Conservation (phyloP, 2,113 vertebrate species). For the Protobothrops flavoviridis region DNA sequence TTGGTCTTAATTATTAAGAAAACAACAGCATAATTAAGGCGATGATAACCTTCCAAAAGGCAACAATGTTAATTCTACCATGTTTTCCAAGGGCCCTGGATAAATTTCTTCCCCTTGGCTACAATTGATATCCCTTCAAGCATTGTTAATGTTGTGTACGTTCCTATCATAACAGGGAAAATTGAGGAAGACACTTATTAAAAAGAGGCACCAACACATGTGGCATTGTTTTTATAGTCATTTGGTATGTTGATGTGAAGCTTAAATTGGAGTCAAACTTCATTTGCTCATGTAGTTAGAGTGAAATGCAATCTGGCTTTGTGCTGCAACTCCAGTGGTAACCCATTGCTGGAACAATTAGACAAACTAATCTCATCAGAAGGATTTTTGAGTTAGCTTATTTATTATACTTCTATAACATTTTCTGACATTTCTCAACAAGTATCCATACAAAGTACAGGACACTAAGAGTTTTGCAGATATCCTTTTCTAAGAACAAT, state of each 20-base stretch:
- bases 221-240: constrained; percentile 80
- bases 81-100: constrained; percentile 49
- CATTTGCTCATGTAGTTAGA: constrained; percentile 76
- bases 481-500: constrained; percentile 23
- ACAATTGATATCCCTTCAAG: constrained; percentile 70
- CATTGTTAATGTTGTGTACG: constrained; percentile 67
- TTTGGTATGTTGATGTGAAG: constrained; percentile 79
- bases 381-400: constrained; percentile 62
- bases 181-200: constrained; percentile 85
- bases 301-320: constrained; percentile 73
- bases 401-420: constrained; percentile 65
- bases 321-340: constrained; percentile 61
- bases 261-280: constrained; percentile 82
- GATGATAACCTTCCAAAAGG: neutral
- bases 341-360: constrained; percentile 79
- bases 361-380: constrained; percentile 78
- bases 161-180: constrained; percentile 72
- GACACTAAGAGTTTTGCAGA: constrained; percentile 33
- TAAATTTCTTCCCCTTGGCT: constrained; percentile 48
- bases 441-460: constrained; percentile 22
- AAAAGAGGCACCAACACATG: constrained; percentile 74
- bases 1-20: neutral
- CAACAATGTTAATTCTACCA: constrained; percentile 33
- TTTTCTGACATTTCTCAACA: constrained; percentile 57
- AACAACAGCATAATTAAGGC: constrained; percentile 23